These are phyloP conservation scores for Gonocerus acuteangulatus DNA, from an alignment of 2,888 invertebrate genomes.

Conservation along the genomic window DNA sequence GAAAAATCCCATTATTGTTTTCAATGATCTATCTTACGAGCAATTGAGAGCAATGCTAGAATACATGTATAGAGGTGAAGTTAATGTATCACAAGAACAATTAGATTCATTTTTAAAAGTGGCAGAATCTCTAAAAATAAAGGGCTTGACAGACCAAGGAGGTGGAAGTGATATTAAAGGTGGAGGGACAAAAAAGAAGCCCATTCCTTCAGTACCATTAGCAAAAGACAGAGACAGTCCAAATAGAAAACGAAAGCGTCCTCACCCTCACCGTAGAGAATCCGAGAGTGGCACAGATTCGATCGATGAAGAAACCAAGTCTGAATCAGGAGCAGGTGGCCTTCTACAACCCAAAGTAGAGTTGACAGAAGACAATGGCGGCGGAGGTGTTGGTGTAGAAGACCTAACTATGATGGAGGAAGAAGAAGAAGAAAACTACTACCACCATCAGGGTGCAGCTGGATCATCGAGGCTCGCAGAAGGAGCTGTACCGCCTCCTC, in stretches of 20 bases:
- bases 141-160: conserved; percentile 49
- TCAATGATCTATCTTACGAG: conserved; percentile 85
- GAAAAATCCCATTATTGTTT: conserved; percentile 83
- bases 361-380: conserved; percentile 14
- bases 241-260: conserved; percentile 2
- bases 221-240: conserved; percentile 12
- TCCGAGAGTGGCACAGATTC: conserved; percentile 20
- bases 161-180: conserved; percentile 29
- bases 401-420: conserved; percentile 77
- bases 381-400: conserved; percentile 64
- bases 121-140: conserved; percentile 84
- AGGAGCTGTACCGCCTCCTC: conserved; percentile 10
- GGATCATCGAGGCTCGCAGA: conserved; percentile 7
- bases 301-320: conserved; percentile 7
- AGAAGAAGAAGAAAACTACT: conserved; percentile 53
- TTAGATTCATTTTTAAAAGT: conserved; percentile 78
- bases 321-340: neutral
- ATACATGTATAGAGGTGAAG: conserved; percentile 89
- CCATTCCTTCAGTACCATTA: neutral
- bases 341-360: conserved; percentile 21
- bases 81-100: conserved; percentile 87
- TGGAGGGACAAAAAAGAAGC: conserved; percentile 16
- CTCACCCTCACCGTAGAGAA: neutral
- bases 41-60: conserved; percentile 88
- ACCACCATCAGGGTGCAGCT: conserved; percentile 10